Base-by-base conservation (phyloP, 2,888 invertebrate genomes). In the Sepioteuthis lessoniana region DNA sequence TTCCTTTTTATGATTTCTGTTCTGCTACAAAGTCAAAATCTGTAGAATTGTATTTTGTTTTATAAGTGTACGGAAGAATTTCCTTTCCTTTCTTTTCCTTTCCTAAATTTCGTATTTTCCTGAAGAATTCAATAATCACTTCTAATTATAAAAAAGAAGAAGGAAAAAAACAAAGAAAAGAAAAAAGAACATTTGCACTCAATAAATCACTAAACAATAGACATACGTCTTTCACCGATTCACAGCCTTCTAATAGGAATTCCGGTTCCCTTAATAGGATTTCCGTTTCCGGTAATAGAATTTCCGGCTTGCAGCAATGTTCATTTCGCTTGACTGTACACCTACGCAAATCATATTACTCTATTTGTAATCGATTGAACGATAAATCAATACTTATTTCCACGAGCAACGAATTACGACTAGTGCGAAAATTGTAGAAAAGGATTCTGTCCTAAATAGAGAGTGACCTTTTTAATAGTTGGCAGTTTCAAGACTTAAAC, bases 271-370 rank as follows among this genome's bases (percentile, higher is more conserved):
- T 10, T 76, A 76, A 76, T 76, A 76, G 76, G 76, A 76, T 76
- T 76, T 76, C 76, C 76, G 76, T 76, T 76, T 76, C 76, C 76
- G 76, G 76, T 76, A 76, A 76, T 76, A 76, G 76, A 76, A 76
- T 76, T 76, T 76, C 76, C 76, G 10, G 10, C 76, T 35, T 76
- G n/a, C 13, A 35, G n/a, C 76, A 5, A 35, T 76, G 76, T 35
- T 76, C 76, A n/a, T 76, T 76, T 35, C n/a, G 76, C 76, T 16
- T n/a, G 35, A 8, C n/a, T 13, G n/a, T n/a, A 76, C 76, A 76
- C 76, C n/a, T 35, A 76, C n/a, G n/a, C 19, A n/a, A 76, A 76
- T 76, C n/a, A 76, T 35, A 76, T 76, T 76, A 76, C 76, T 25
- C 55, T 55, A 55, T 55, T 25, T 25, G 55, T 21, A 19, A 76